Conservation (phyloP, 2,113 vertebrate genomes). For the Hipposideros armiger region DNA sequence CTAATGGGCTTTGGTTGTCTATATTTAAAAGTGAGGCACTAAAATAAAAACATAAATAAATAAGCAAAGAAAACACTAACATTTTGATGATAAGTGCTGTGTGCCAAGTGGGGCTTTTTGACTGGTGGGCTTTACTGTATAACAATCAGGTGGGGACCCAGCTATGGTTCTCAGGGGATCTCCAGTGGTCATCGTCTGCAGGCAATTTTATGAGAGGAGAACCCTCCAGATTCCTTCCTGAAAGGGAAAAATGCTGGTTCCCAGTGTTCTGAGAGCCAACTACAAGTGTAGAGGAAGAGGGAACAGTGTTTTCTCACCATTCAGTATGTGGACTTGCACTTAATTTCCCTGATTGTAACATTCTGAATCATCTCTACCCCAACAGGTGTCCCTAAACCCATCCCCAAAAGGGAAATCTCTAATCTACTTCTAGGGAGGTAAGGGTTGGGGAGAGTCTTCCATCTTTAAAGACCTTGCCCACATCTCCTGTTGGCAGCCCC, state of each 20-base stretch:
- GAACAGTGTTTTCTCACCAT: neutral
- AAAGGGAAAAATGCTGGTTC: neutral
- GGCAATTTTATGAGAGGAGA: conserved; percentile 16
- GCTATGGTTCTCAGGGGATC: neutral
- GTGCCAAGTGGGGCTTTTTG: neutral
- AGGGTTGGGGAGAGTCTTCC: neutral
- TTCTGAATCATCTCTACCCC: neutral
- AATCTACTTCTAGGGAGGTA: neutral
- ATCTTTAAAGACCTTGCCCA: neutral
- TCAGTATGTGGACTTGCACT: neutral
- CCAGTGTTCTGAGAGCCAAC: neutral
- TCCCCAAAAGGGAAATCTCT: neutral
- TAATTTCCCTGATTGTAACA: neutral
- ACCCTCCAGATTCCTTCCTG: neutral
- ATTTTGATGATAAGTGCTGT: neutral
- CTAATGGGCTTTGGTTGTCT: neutral
- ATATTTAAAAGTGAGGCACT: neutral
- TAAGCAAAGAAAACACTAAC: neutral
- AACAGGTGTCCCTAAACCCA: neutral
- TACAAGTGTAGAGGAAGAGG: neutral
- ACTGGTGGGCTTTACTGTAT: neutral
- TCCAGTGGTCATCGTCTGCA: neutral
- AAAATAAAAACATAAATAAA: neutral
- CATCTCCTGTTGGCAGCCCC: neutral
- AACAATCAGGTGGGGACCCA: neutral